Evolutionary conservation across 1,140 invertebrate genomes (phyloP), one percentile per base, ranked within the genome.

Genomic region (Penaeus japonicus): DNA sequence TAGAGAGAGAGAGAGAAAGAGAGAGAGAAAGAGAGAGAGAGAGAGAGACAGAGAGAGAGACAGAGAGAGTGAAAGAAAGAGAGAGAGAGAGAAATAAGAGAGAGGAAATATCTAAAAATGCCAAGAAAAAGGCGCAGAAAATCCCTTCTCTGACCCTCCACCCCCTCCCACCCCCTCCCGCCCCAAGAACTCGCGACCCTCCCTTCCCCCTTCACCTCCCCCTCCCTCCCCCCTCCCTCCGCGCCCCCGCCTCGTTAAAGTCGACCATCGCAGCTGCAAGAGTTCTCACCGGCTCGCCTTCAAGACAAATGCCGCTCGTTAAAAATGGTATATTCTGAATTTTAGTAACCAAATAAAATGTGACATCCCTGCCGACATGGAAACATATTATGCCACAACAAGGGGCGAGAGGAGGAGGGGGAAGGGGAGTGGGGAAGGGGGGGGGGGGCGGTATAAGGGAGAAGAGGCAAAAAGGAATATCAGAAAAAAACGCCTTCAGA

Each of bases 291-390:
- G 47, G 32, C 79, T 32, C 32, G 62, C 65, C 82, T 84, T 70
- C 59, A 84, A 84, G 82, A 84, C 82, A 84, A 84, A 84, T n/a
- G 65, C 30, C 59, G 59, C 82, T 84, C 82, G 82, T 84, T 84
- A 84, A 84, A 84, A 84, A 84, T 84, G 65, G 62, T 84, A 39
- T 84, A 84, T 84, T 73, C 82, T 84, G 82, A 84, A 84, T 84
- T 84, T 84, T 84, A 84, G 70, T 84, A 84, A 73, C 62, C 82
- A 75, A 84, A 73, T 84, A 84, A 84, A 84, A 84, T 84, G 82
- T 84, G 82, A 84, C 82, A 84, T 70, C 73, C 65, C 82, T 70
- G 22, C 39, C 82, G 35, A 53, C 82, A 59, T 70, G 82, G 82
- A 53, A 53, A 84, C 65, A 84, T 75, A 84, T 84, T 84, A 84